Base-by-base conservation (phyloP, 1,140 invertebrate genomes). In the Drosophila auraria region DNA sequence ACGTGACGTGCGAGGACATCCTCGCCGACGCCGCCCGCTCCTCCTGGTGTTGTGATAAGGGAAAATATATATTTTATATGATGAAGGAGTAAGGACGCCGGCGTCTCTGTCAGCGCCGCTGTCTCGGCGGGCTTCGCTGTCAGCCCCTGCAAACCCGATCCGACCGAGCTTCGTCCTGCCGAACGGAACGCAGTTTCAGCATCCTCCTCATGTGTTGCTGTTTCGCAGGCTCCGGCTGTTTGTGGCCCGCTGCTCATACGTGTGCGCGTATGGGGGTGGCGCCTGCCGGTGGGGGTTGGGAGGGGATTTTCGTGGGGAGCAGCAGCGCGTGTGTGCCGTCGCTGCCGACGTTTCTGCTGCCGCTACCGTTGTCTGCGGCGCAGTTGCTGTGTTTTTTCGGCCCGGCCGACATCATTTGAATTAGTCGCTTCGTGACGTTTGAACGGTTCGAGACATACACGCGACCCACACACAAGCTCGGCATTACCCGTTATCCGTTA, bases 401-500 rank as follows among this genome's bases (percentile, higher is more conserved):
- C 59, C 73, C 53, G 78, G 68, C 75, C 86, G 86, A 90, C 84
- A 91, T 92, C 87, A 91, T 91, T 92, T 89, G 91, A 91, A 92
- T 92, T 92, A 92, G 91, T 92, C 91, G 91, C 83, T 92, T 92
- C 84, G 91, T 91, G 91, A 92, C 91, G 91, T 92, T 92, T 92
- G 91, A 91, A 92, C 91, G 87, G 91, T 92, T 92, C 86, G 78
- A 90, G 80, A 92, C 91, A 92, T 91, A 92, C 74, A 92, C 87
- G 84, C 87, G 82, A 89, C 78, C 78, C 59, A 81, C 56, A 76
- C 54, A 76, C 51, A 70, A 68, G 57, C 70, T 27, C 33, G 64
- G 44, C n/a, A 40, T 56, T 49, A 56, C 33, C 23, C 71, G 45
- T 68, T 75, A 57, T 5, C 76, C 70, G 51, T 68, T 62, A 72